Base-by-base conservation (phyloP, 2,888 invertebrate genomes). In the Adelphocoris suturalis region DNA sequence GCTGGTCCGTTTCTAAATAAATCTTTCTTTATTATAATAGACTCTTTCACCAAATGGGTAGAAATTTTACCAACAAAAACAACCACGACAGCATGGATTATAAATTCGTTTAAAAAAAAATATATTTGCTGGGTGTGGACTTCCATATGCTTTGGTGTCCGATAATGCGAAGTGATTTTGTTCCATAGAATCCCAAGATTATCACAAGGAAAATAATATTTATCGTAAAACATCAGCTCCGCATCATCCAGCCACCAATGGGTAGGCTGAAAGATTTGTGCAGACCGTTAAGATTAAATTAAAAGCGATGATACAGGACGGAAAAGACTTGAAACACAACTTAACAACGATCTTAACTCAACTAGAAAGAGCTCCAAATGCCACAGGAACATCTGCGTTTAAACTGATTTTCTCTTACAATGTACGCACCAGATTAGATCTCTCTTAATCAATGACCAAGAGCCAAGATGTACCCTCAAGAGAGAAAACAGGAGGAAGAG, bases 231-330 rank as follows among this genome's bases (percentile, higher is more conserved):
- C 82, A 7, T 27, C 57, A 13, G 85, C 78, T 27, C 90, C 90
- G 0, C 84, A 78, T 27, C 90, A 90, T 76, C 84, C 89, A 11
- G 61, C 88, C 0, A 82, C 84, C 14, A 90, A 90, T 28, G 87
- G 87, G 7, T 78, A 87, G 27, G 87, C 46, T 11, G 87, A 87
- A 23, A 7, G 87, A n/a, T 87, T 76, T 87, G 87, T 87, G 16
- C 48, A 23, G 11, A 87, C 48, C 4, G 19, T 87, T 7, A 87
- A 87, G 28, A n/a, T 78, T 9, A 19, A 37, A 5, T n/a, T 87
- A 12, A 37, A 37, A 11, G 78, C 78, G 19, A 13, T 87, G 27
- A 19, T 1, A 1, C 1, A 3, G 12, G 23, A 19, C 23, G n/a
- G 75, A 27, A n/a, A 11, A 19, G 75, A 75, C 13, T 19, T 75